Percentiles rank a stretch among this genome's conserved stretches.
Evolutionary conservation across 2,113 vertebrate species (phyloP).

Genomic region (Dromiciops gliroides): DNA sequence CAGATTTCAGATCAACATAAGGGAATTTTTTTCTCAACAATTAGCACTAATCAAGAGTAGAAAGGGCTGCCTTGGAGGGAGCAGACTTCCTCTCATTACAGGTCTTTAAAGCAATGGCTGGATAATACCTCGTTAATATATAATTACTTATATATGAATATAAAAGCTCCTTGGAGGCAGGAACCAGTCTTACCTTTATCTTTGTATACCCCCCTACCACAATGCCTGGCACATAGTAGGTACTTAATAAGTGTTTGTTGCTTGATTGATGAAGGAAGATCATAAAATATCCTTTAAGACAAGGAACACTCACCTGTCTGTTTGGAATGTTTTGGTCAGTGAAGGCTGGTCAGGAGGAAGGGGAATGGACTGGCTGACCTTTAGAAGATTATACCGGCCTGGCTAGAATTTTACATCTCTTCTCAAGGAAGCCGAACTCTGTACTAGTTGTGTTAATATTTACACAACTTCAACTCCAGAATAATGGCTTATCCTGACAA

Average conservation of each 20-base stretch:
- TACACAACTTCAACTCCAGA: conserved; percentile 57
- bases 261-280: not conserved
- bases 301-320: not conserved
- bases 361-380: not conserved
- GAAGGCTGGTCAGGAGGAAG: not conserved
- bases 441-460: conserved; percentile 73
- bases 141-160: not conserved
- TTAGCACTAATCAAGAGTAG: not conserved
- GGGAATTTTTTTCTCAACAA: not conserved
- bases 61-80: not conserved
- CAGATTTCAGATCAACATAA: not conserved
- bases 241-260: not conserved
- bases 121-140: not conserved
- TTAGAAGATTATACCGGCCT: not conserved
- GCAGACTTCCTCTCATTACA: not conserved
- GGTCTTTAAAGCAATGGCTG: not conserved
- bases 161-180: not conserved
- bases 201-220: not conserved
- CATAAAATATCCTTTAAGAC: not conserved
- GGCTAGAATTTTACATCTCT: not conserved
- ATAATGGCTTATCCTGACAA: conserved; percentile 4
- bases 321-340: not conserved
- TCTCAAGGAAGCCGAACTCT: conserved; percentile 63
- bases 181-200: not conserved
- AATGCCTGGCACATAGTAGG: not conserved